Conservation (phyloP, 2,113 vertebrate species). For the Odontophorus gujanensis region DNA sequence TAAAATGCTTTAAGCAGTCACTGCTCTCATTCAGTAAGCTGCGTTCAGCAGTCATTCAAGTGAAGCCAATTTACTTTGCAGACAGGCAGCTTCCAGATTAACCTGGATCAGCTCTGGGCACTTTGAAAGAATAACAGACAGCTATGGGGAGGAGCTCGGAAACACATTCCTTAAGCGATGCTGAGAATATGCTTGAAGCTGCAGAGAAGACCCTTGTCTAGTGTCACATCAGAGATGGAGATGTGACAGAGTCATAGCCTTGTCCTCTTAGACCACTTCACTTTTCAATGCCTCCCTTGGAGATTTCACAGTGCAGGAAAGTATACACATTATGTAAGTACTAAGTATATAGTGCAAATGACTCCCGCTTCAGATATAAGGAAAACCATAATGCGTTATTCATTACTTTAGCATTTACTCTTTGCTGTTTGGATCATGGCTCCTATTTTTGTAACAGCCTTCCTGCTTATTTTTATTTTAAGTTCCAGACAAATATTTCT, state of each 20-base stretch:
- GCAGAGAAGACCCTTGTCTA: background rate
- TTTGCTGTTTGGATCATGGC: background rate
- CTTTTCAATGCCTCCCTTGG: background rate
- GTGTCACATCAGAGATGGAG: background rate
- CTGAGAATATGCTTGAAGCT: background rate
- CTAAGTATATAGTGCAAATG: background rate
- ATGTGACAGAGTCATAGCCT: background rate
- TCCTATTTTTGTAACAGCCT: background rate
- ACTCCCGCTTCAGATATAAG: background rate
- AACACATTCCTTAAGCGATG: accelerated
- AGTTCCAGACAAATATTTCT: background rate
- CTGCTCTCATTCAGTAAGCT: background rate
- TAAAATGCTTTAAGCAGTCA: background rate
- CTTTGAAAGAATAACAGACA: background rate
- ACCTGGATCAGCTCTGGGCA: background rate
- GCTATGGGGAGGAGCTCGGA: background rate
- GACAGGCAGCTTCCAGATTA: conserved; percentile 34
- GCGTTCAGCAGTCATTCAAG: background rate
- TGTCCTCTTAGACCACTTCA: background rate
- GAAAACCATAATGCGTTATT: background rate
- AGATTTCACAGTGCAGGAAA: background rate
- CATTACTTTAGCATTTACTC: background rate
- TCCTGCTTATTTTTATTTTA: background rate
- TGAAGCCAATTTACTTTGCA: background rate
- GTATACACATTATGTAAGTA: accelerated